A percentile compares a stretch with the other conserved stretches of the same genome.
These are phyloP conservation scores for Callorhinus ursinus DNA, from an alignment of 2,113 vertebrate genomes.

Conservation along the genomic window DNA sequence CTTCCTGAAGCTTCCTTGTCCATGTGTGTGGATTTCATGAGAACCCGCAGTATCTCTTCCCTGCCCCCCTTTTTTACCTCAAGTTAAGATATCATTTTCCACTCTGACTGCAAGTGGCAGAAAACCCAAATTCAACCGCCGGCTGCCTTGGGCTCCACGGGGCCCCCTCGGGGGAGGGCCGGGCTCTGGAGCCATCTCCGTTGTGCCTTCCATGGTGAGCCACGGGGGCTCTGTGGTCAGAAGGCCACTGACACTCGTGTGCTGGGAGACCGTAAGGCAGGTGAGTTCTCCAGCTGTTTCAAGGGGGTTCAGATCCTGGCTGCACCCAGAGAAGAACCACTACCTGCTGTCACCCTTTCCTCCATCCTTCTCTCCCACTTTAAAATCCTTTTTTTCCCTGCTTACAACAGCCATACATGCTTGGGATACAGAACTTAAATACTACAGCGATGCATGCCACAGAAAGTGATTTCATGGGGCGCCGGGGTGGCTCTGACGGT, in stretches of 20 bases:
- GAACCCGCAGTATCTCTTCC: too few relatives aligned
- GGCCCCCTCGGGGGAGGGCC: not conserved
- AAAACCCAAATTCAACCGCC: not conserved
- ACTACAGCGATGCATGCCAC: not conserved
- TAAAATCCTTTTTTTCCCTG: not conserved
- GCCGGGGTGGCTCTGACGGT: too few relatives aligned
- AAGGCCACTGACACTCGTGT: not conserved
- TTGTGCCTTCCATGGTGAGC: too few relatives aligned
- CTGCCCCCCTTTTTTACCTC: not conserved
- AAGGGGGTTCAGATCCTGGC: not conserved
- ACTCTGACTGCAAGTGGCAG: not conserved
- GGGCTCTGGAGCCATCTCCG: accelerated
- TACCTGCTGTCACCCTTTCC: not conserved
- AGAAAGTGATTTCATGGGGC: not conserved
- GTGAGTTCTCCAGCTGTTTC: not conserved
- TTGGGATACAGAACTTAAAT: not conserved
- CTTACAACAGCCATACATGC: not conserved
- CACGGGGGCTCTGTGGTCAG: too few relatives aligned
- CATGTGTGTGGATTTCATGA: not conserved
- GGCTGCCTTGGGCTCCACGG: not conserved
- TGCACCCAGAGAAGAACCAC: not conserved
- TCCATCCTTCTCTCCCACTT: not conserved
- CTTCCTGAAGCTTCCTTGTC: not conserved
- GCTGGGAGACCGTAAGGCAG: not conserved
- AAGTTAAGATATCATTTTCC: not conserved